Base-by-base conservation (phyloP, 2,113 vertebrate species). In the Silurus asotus region DNA sequence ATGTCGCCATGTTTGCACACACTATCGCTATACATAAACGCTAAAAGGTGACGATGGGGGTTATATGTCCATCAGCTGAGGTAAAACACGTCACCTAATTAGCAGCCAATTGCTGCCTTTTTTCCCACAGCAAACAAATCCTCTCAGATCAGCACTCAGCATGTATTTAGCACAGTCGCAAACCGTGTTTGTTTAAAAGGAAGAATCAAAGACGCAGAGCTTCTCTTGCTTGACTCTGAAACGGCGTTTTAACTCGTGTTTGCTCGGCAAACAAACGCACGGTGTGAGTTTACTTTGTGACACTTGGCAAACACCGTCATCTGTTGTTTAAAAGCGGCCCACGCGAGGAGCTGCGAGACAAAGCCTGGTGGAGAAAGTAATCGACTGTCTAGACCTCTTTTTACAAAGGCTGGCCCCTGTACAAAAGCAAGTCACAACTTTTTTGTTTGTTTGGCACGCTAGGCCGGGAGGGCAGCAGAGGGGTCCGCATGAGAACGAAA, bases 41-140 rank as follows among this genome's bases (percentile, higher is more conserved):
- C 17, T 80, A 14, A 25, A 55, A 55, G 23, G 8, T 11, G 51
- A 8, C 6, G 77, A 8, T 61, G 77, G 25, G 6, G 17, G 37
- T 80, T 56, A 37, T 56, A 20, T 55, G 25, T 69, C n/a, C 61
- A 49, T 82, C n/a, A 37, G 15, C 51, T 69, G 94, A 94, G 91
- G 92, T 92, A 93, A 93, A 94, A 95, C 20, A 51, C 28, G 25
- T 85, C 28, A 85, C 56, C 69, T 84, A 75, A 84, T 20, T 48
- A 75, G 13, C 69, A 48, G 5, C 13, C 23, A 48, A 80, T 56
- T 80, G 82, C 82, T 13, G 61, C 74, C 4, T 61, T 56, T 79
- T 49, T 67, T 15, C 17, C 51, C 15, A 53, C 76, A 80, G 84
- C 53, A 85, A 80, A 79, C 84, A 85, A 64, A 80, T 56, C 28